Conservation (phyloP, 1,140 invertebrate genomes). For the Anastrepha obliqua region DNA sequence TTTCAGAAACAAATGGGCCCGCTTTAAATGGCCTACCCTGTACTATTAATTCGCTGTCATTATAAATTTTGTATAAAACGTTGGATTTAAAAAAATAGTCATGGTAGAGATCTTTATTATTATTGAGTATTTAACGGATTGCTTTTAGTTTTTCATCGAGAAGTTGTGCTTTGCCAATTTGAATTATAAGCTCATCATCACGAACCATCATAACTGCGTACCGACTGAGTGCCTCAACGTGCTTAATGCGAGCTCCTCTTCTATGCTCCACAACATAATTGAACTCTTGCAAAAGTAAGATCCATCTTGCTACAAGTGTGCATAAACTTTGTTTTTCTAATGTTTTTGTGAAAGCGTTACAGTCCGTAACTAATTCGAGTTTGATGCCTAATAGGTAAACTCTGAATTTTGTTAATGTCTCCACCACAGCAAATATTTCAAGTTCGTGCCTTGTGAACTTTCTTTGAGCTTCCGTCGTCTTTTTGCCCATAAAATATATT, state of each 20-base stretch:
- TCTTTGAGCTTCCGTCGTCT: conserved; percentile 62
- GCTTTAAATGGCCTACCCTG: no score
- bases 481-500: conserved; percentile 64
- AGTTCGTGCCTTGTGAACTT: conserved; percentile 66
- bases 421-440: conserved; percentile 60
- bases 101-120: no score
- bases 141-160: background rate
- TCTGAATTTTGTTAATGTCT: conserved; percentile 62
- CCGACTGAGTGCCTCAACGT: conserved; percentile 59
- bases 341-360: conserved; percentile 55
- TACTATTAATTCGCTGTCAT: no score
- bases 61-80: no score
- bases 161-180: background rate
- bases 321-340: conserved; percentile 55
- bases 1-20: no score
- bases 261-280: conserved; percentile 59
- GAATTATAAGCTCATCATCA: background rate
- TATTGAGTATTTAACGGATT: background rate
- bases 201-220: conserved; percentile 54
- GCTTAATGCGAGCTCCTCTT: conserved; percentile 56
- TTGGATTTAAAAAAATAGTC: no score
- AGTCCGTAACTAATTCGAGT: conserved; percentile 71
- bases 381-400: conserved; percentile 73
- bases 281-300: conserved; percentile 58
- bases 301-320: conserved; percentile 57